These are phyloP conservation scores for Mormyrus iriodes DNA, from an alignment of 2,113 vertebrate genomes.

Conservation along the genomic window DNA sequence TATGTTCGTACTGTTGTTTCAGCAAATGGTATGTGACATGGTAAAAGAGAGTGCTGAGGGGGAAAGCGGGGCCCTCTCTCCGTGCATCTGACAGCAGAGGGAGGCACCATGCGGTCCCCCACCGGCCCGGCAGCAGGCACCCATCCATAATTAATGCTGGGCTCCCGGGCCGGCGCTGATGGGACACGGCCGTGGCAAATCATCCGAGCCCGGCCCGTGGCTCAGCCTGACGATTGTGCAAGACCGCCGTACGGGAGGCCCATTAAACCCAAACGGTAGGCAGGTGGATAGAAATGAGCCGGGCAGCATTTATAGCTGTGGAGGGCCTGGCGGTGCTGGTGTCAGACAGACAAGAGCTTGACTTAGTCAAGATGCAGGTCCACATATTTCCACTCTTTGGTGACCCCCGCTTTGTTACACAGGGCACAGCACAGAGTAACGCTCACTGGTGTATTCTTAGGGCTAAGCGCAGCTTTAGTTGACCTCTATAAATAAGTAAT, in stretches of 20 bases:
- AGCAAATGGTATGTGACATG: slow-evolving; percentile 81
- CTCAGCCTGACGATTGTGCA: slow-evolving; percentile 69
- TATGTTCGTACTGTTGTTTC: slow-evolving; percentile 81
- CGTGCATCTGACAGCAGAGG: slow-evolving; percentile 54
- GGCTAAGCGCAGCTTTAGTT: background rate
- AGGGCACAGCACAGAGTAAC: background rate
- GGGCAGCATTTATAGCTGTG: slow-evolving; percentile 42
- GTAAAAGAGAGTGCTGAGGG: slow-evolving; percentile 64
- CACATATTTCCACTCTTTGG: background rate
- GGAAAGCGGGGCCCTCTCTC: slow-evolving; percentile 61
- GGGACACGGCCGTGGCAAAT: slow-evolving; percentile 70
- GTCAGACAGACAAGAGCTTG: background rate
- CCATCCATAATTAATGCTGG: slow-evolving; percentile 83
- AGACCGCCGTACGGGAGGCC: slow-evolving; percentile 63
- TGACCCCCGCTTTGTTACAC: background rate
- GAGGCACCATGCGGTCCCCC: slow-evolving; percentile 63
- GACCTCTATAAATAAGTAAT: background rate
- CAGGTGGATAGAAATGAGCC: slow-evolving; percentile 71
- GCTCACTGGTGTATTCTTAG: background rate
- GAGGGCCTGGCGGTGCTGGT: background rate
- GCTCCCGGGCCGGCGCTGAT: slow-evolving; percentile 69
- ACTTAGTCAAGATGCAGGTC: background rate
- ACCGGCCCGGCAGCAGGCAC: slow-evolving; percentile 72
- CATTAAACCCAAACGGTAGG: slow-evolving; percentile 65
- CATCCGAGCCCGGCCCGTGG: slow-evolving; percentile 65